Evolutionary conservation across 1,140 invertebrate species (phyloP), one percentile per base, ranked within the genome.

Genomic region (Cepaea nemoralis): DNA sequence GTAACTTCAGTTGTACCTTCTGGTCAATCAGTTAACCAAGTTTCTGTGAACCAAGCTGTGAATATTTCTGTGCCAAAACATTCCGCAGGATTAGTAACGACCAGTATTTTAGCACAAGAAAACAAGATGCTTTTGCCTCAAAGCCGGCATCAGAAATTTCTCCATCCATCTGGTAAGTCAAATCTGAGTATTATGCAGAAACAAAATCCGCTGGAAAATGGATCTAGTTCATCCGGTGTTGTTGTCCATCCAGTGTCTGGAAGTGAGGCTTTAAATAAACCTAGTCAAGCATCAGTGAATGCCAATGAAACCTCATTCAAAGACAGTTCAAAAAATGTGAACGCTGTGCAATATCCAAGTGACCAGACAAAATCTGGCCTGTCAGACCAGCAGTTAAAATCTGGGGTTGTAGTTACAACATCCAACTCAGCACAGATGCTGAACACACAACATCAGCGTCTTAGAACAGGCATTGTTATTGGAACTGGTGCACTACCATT

Each of bases 1-100:
- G 55, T 77, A 0, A 77, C 31, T 39, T 77, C 75, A 31, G 59
- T 77, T 59, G 48, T 77, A 5, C 73, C 73, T 35, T 1, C 35
- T 16, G 31, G 6, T 19, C 48, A 75, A 75, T 27, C 73, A 1
- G 16, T 50, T 50, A 59, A 19, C n/a, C 75, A 50, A 24, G 75
- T 55, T 39, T 1, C 22, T 6, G n/a, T 63, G 6, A 37, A 33
- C 27, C 3, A 33, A 37, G n/a, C 39, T 59, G 31, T 55, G 42
- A 35, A n/a, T 12, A 77, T 1, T 12, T 39, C 35, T 6, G 6
- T 0, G 27, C 59, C 27, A 27, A 63, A 63, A 16, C 3, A 10
- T 63, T 8, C n/a, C 33, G 22, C 59, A 63, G 16, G n/a, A 3
- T 63, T 63, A 31, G 33, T 31, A 16, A 31, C 5, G 5, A 16